Evolutionary conservation across 2,888 invertebrate species (phyloP).

Genomic region (Hydraecia micacea): DNA sequence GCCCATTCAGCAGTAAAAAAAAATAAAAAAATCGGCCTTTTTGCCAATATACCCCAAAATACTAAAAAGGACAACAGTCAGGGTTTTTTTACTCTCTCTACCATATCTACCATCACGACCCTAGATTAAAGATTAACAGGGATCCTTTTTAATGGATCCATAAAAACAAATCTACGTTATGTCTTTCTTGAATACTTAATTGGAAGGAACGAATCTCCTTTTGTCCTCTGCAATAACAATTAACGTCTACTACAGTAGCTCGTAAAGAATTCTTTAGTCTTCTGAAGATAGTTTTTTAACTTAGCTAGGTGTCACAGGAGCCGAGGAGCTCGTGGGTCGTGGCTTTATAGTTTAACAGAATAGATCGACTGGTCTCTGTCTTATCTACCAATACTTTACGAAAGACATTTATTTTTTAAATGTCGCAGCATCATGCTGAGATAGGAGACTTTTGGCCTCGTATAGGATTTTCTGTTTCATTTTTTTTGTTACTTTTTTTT

Average conservation of each 20-base stretch:
- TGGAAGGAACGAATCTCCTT: neutral
- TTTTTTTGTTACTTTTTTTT: too few relatives aligned
- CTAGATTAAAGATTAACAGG: slow-evolving; percentile 26
- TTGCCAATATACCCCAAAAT: neutral
- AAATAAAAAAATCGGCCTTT: neutral
- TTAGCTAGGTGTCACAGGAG: neutral
- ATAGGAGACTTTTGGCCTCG: too few relatives aligned
- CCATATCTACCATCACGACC: neutral
- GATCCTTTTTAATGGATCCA: slow-evolving; percentile 20
- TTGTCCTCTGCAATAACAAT: slow-evolving; percentile 1
- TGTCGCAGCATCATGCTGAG: too few relatives aligned
- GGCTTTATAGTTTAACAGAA: neutral
- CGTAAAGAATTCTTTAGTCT: slow-evolving; percentile 16
- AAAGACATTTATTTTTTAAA: too few relatives aligned
- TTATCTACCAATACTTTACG: too few relatives aligned
- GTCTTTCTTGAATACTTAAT: slow-evolving; percentile 17
- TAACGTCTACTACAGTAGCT: slow-evolving; percentile 11
- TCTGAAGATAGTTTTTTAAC: slow-evolving; percentile 14
- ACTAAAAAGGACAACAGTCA: neutral
- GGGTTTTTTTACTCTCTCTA: neutral
- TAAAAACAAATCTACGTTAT: slow-evolving; percentile 18
- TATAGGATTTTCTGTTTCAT: too few relatives aligned
- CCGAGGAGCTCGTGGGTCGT: neutral
- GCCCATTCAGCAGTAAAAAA: too few relatives aligned
- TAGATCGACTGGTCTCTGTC: too few relatives aligned